Percentiles rank a stretch among this genome's conserved stretches.
Conservation (phyloP, 2,113 vertebrate genomes). For the Cyprinodon variegatus region DNA sequence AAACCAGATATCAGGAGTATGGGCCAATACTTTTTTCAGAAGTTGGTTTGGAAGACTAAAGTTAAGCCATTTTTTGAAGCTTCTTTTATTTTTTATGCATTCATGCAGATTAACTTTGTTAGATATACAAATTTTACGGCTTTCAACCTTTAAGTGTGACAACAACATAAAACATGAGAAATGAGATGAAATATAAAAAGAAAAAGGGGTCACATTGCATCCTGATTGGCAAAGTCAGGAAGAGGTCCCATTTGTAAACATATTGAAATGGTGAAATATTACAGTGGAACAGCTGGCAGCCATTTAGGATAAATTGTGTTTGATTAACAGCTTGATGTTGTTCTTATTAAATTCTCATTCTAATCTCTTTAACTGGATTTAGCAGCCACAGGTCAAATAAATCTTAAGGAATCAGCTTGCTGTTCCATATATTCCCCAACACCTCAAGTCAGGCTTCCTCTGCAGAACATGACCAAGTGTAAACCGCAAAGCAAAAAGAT, state of each 20-base stretch:
- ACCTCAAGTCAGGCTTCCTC: slow-evolving; percentile 5
- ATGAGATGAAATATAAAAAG: background rate
- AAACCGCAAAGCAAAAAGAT: slow-evolving; percentile 12
- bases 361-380: slow-evolving; percentile 61
- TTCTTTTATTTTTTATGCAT: no score
- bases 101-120: no score
- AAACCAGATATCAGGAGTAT: no score
- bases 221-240: slow-evolving; percentile 48
- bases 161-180: background rate
- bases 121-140: no score
- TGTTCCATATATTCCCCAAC: slow-evolving; percentile 8
- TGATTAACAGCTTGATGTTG: slow-evolving; percentile 55
- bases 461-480: slow-evolving; percentile 9
- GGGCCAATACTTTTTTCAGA: background rate
- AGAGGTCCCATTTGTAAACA: slow-evolving; percentile 43
- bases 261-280: slow-evolving; percentile 39
- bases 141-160: no score
- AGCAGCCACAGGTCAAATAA: slow-evolving; percentile 53
- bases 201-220: slow-evolving; percentile 3
- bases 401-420: slow-evolving; percentile 37
- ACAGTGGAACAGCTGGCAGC: slow-evolving; percentile 50
- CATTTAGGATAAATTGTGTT: slow-evolving; percentile 56
- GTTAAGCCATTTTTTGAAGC: no score
- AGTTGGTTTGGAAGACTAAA: no score
- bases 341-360: slow-evolving; percentile 57